These are phyloP conservation scores for Acleris holmiana DNA, from an alignment of 2,888 invertebrate species.

Conservation along the genomic window DNA sequence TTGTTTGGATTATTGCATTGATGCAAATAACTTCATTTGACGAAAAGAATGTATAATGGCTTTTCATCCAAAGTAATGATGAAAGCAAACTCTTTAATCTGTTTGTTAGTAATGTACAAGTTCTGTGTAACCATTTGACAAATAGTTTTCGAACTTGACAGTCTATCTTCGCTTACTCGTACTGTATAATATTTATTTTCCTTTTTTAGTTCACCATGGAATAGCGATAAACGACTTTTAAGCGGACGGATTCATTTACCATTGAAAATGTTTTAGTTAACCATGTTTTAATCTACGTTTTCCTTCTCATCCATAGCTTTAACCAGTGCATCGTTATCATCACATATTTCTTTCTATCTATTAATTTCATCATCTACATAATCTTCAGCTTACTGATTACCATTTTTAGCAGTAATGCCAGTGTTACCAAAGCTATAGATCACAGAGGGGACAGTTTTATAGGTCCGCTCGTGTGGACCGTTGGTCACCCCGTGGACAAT, in stretches of 20 bases:
- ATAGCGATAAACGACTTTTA: no score
- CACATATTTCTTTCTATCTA: not conserved
- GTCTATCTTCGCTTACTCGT: no score
- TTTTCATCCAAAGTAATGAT: not conserved
- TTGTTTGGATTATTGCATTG: constrained; percentile 25
- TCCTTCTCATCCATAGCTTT: no score
- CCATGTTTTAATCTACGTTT: no score
- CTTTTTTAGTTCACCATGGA: no score
- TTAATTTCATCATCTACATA: not conserved
- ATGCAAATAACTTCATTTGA: constrained; percentile 4
- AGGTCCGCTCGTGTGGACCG: constrained; percentile 18
- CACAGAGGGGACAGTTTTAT: constrained; percentile 32
- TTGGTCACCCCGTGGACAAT: not conserved
- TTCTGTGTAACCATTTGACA: no score
- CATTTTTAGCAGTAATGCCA: not conserved
- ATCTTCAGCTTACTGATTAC: not conserved
- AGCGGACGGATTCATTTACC: no score
- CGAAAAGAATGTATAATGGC: not conserved
- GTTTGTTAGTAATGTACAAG: not conserved
- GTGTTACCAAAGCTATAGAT: constrained; percentile 9
- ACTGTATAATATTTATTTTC: no score
- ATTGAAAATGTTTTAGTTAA: no score
- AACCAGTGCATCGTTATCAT: no score
- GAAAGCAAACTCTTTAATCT: not conserved
- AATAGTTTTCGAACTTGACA: no score